A percentile compares a stretch with the other conserved stretches of the same genome.
Conservation (phyloP, 2,797 vertebrate species). For the Vultur gryphus region DNA sequence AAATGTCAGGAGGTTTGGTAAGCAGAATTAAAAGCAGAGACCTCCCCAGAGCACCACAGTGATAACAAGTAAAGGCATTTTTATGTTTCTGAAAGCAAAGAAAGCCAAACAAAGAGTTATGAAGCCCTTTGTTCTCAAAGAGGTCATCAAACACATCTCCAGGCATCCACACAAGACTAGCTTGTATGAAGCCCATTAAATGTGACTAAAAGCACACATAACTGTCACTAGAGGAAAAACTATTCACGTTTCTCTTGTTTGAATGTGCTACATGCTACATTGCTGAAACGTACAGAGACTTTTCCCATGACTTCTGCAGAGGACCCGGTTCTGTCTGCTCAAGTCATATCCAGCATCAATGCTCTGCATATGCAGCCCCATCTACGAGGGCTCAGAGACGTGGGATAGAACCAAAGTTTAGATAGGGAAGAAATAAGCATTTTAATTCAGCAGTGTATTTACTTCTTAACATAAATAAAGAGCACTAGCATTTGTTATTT, state of each 20-base stretch:
- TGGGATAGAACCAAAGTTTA: neutral
- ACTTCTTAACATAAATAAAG: neutral
- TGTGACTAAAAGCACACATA: neutral
- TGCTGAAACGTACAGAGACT: neutral
- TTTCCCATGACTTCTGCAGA: neutral
- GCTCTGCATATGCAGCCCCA: neutral
- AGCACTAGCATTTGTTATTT: neutral
- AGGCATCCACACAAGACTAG: neutral
- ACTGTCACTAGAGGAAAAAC: neutral
- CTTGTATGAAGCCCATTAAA: neutral
- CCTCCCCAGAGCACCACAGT: neutral
- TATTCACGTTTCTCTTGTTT: neutral
- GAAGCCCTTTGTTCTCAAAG: neutral
- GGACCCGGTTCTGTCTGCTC: neutral
- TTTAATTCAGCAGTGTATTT: neutral
- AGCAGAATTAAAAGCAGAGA: conserved; percentile 37
- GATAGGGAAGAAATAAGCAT: neutral
- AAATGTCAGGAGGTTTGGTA: conserved; percentile 14
- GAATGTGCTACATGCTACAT: neutral
- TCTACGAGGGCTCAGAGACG: neutral
- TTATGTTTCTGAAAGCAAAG: conserved; percentile 34
- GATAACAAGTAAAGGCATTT: conserved; percentile 41
- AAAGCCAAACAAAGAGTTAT: neutral
- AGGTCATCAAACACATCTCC: neutral
- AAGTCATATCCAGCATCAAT: neutral